These are phyloP conservation scores for Gallinago stenura DNA, from an alignment of 2,797 vertebrate genomes.

Conservation along the genomic window DNA sequence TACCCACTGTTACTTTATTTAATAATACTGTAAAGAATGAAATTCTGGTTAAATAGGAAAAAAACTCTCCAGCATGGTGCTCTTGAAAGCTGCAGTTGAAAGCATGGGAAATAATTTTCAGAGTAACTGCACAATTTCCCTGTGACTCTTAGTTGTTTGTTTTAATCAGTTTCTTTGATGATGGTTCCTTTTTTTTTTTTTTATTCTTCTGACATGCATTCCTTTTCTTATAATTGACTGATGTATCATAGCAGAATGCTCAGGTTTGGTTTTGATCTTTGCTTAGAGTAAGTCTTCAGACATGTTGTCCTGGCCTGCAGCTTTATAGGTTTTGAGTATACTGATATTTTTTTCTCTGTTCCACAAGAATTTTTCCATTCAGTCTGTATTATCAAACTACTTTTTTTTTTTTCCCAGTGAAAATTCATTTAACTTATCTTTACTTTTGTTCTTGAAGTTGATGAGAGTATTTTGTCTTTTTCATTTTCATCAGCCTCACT, in stretches of 20 bases:
- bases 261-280: not conserved
- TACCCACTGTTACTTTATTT: not conserved
- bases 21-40: not conserved
- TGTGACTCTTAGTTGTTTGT: not conserved
- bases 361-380: not conserved
- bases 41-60: not conserved
- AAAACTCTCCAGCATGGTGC: not conserved
- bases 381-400: not conserved
- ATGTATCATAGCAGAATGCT: not conserved
- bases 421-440: not conserved
- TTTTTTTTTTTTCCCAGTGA: not conserved
- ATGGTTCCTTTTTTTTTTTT: not conserved
- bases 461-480: not conserved
- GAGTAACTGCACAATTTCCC: not conserved
- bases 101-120: not conserved
- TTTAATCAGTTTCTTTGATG: not conserved
- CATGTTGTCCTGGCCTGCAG: not conserved
- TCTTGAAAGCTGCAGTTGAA: not conserved
- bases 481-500: not conserved
- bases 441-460: not conserved
- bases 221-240: not conserved
- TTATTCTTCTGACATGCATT: not conserved
- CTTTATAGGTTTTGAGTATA: not conserved
- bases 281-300: not conserved
- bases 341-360: not conserved